Evolutionary conservation across 1,140 invertebrate species (phyloP).

Genomic region (Brachionus angularis): DNA sequence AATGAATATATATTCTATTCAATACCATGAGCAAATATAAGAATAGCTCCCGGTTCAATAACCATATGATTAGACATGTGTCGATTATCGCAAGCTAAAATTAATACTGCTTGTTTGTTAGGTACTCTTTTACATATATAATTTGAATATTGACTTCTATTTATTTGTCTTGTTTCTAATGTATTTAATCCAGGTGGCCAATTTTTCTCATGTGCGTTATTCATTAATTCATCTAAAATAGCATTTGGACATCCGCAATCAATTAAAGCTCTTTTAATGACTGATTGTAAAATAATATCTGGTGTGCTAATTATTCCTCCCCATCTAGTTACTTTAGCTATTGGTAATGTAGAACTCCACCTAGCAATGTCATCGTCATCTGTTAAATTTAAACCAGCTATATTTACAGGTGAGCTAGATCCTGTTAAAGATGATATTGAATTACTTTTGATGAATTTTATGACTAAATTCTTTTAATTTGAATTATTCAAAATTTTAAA

Average conservation of each 20-base stretch:
- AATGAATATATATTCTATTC: constrained; percentile 62
- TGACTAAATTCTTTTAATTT: constrained; percentile 75
- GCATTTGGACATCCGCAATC: constrained; percentile 86
- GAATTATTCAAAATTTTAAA: constrained; percentile 27
- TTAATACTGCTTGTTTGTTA: constrained; percentile 77
- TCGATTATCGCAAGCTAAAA: constrained; percentile 85
- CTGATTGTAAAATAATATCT: constrained; percentile 76
- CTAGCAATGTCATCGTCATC: constrained; percentile 52
- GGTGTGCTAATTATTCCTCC: constrained; percentile 95
- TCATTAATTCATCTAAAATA: constrained; percentile 88
- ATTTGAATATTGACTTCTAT: constrained; percentile 83
- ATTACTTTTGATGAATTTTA: constrained; percentile 62
- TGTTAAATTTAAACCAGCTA: neutral
- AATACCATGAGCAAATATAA: constrained; percentile 97
- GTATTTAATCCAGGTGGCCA: constrained; percentile 88
- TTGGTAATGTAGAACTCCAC: constrained; percentile 77
- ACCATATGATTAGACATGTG: constrained; percentile 93
- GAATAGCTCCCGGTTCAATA: constrained; percentile 88
- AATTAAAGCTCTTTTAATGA: constrained; percentile 79
- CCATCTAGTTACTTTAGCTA: constrained; percentile 85
- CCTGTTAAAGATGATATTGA: neutral
- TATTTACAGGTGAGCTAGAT: constrained; percentile 13
- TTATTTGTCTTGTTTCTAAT: constrained; percentile 81
- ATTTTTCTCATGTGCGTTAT: constrained; percentile 87
- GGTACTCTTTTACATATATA: constrained; percentile 89